Percentiles rank a stretch among this genome's conserved stretches.
Evolutionary conservation across 1,140 invertebrate species (phyloP).

Genomic region (Trichogramma pretiosum): DNA sequence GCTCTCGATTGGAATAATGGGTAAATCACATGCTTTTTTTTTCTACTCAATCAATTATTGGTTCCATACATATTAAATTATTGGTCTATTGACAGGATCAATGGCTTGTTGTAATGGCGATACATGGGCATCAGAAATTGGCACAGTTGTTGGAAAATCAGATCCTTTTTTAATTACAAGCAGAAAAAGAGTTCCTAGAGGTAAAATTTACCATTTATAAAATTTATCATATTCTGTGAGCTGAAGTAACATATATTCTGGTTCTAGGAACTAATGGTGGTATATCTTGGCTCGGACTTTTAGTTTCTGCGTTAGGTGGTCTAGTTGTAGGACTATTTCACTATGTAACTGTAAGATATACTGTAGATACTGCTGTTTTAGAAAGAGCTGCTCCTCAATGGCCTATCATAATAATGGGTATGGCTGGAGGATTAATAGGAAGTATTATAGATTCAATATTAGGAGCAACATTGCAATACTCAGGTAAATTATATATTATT

Average conservation of each 20-base stretch:
- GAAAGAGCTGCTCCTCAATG: constrained; percentile 64
- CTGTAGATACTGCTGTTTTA: constrained; percentile 52
- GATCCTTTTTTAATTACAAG: constrained; percentile 72
- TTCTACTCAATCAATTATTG: not conserved
- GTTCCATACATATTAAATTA: no score
- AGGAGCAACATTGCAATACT: constrained; percentile 78
- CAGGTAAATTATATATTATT: constrained; percentile 49
- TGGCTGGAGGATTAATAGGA: constrained; percentile 66
- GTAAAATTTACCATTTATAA: constrained; percentile 33
- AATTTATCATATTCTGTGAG: not conserved
- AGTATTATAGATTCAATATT: constrained; percentile 76
- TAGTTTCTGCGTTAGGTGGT: constrained; percentile 68
- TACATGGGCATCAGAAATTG: constrained; percentile 86
- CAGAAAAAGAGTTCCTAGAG: constrained; percentile 65
- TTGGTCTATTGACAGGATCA: constrained; percentile 54
- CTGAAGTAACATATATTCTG: not conserved
- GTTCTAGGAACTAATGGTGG: constrained; percentile 74
- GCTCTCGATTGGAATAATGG: constrained; percentile 69
- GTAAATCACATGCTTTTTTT: constrained; percentile 35
- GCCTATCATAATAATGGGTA: constrained; percentile 67
- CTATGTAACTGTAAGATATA: constrained; percentile 60
- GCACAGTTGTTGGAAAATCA: constrained; percentile 59
- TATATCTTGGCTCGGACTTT: constrained; percentile 60
- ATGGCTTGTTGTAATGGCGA: constrained; percentile 81
- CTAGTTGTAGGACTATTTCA: constrained; percentile 63